Conservation (phyloP, 2,797 vertebrate species). For the Nothura maculosa region DNA sequence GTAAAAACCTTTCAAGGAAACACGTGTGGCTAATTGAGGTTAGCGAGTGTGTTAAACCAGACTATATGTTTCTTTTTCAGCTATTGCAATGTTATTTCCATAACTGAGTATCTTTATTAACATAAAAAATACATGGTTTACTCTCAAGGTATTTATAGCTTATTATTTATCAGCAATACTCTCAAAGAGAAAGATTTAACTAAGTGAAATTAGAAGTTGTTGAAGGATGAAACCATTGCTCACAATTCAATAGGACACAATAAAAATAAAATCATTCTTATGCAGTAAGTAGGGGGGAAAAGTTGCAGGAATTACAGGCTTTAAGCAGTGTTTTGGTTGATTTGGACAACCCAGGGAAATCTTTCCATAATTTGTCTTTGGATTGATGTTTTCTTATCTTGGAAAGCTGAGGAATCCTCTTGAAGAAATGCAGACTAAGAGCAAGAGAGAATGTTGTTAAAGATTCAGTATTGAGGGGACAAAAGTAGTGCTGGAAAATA, state of each 20-base stretch:
- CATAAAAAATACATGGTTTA: not conserved
- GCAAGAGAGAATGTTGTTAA: not conserved
- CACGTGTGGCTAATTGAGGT: not conserved
- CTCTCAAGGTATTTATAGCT: not conserved
- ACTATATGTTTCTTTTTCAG: not conserved
- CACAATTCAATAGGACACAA: not conserved
- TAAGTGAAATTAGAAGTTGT: not conserved
- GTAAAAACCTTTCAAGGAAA: not conserved
- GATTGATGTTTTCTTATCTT: not conserved
- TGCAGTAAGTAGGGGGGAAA: not conserved
- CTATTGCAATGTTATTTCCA: not conserved
- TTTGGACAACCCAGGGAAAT: not conserved
- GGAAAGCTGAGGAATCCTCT: not conserved
- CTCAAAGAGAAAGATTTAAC: not conserved
- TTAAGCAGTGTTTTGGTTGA: not conserved
- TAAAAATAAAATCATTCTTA: not conserved
- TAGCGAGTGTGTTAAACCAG: conserved; percentile 35
- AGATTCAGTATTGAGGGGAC: not conserved
- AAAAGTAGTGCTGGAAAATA: not conserved
- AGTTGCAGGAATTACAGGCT: not conserved
- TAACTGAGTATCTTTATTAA: not conserved
- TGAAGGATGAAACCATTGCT: not conserved
- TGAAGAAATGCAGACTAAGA: not conserved
- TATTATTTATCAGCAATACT: not conserved
- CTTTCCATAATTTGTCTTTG: not conserved